Evolutionary conservation across 2,797 vertebrate species (phyloP).

Genomic region (Sphenodon punctatus): DNA sequence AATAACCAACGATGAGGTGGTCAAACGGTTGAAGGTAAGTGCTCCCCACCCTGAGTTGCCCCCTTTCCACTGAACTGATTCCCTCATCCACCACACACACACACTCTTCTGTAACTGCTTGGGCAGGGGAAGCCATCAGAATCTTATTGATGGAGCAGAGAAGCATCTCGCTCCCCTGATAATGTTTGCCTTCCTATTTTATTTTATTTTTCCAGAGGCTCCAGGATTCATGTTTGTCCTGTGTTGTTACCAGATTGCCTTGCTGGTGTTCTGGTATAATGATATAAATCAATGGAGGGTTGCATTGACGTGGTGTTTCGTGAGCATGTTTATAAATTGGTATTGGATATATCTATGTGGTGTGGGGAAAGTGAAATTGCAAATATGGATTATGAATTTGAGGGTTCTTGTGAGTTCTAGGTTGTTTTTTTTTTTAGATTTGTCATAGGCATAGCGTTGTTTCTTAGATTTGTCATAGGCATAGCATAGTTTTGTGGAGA

Average conservation of each 20-base stretch:
- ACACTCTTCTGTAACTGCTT: neutral
- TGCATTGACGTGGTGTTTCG: neutral
- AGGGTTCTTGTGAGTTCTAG: neutral
- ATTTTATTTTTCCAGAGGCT: neutral
- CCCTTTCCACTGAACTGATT: neutral
- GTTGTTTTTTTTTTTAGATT: neutral
- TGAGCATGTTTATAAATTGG: neutral
- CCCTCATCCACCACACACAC: neutral
- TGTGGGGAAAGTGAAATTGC: neutral
- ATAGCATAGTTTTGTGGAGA: neutral
- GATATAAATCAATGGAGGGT: neutral
- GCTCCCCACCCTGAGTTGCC: no score
- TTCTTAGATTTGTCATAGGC: fast-evolving
- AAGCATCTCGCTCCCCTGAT: neutral
- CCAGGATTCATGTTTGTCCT: fast-evolving
- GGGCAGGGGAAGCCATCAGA: neutral
- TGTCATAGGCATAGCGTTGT: neutral
- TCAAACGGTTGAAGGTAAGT: slow-evolving; percentile 95
- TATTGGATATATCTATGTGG: fast-evolving
- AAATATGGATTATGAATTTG: neutral
- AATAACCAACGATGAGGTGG: slow-evolving; percentile 97
- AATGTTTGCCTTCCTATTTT: neutral
- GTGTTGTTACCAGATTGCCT: fast-evolving
- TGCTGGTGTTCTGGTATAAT: neutral
- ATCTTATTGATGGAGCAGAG: neutral